Base-by-base conservation (phyloP, 92 coral and sea anemone species). In the Heteractis magnifica region DNA sequence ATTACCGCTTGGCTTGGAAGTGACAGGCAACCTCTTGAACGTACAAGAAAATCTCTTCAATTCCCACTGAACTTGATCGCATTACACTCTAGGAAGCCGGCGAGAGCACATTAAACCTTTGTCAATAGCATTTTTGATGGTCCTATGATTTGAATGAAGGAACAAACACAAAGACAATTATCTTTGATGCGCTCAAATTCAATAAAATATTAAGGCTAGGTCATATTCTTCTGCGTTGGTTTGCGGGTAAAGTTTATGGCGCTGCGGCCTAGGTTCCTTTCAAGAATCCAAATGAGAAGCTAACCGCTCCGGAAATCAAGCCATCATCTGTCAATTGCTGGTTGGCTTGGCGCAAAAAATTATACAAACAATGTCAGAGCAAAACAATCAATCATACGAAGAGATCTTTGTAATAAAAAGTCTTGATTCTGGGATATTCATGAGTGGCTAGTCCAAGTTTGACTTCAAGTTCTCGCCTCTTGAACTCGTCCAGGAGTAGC, bases 141-240 rank as follows among this genome's bases (percentile, higher is more conserved):
- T 88, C 44, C 70, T 62, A 59, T 68, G 88, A 84, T 77, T 90
- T 93, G 87, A 90, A 84, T 83, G 73, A 87, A 89, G 18, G 82
- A 58, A 58, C 92, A 93, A 93, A 93, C 94, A 93, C 83, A 83
- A 80, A 72, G 73, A 83, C 82, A 75, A 80, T 79, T 90, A 90
- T 87, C 90, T 75, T 20, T 79, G 52, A 85, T 20, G 65, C 77
- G 71, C 68, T 34, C 49, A 72, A 81, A 49, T 62, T 21, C 19
- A 55, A 62, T 62, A 62, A 62, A 62, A 62, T 62, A 62, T 62
- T 34, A 44, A 73, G 77, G n/a, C 26, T 18, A 73, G 10, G 6
- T 18, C 51, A 19, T 44, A 50, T 62, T 62, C 9, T n/a, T 62
- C 20, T 62, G 70, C 70, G 7, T 62, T 16, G 70, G 70, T 62